These are phyloP conservation scores for Petroica traversi DNA, from an alignment of 2,113 vertebrate genomes.

Conservation along the genomic window DNA sequence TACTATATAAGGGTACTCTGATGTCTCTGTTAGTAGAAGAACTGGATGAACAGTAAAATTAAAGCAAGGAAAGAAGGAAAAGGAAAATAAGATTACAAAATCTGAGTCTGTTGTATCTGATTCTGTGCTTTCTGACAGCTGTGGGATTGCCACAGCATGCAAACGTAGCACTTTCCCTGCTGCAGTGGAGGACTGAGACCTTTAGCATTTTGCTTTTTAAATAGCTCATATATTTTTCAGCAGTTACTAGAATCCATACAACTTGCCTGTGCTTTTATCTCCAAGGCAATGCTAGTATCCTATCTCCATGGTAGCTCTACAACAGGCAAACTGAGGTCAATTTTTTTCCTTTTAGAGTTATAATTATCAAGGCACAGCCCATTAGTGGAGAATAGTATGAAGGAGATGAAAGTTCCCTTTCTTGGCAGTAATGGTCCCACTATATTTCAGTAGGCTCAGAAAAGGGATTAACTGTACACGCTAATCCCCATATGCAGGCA, in stretches of 20 bases:
- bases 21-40: not conserved
- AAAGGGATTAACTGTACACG: not conserved
- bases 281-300: not conserved
- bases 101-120: not conserved
- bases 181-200: not conserved
- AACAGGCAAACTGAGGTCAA: not conserved
- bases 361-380: not conserved
- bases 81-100: not conserved
- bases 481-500: not conserved
- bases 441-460: not conserved
- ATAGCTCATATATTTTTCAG: not conserved
- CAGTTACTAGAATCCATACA: not conserved
- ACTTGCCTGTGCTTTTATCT: not conserved
- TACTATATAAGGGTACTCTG: not conserved
- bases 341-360: not conserved
- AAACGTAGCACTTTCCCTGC: not conserved
- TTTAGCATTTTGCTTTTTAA: slow-evolving; percentile 4
- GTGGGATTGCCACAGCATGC: not conserved
- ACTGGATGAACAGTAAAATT: not conserved
- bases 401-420: not conserved
- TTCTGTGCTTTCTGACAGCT: not conserved
- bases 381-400: not conserved
- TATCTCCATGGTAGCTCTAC: not conserved
- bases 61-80: not conserved
- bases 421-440: not conserved